A percentile compares a stretch with the other conserved stretches of the same genome.
phyloP scores from a whole-genome alignment of 2,797 vertebrate genomes.

The Labroides dimidiatus region DNA sequence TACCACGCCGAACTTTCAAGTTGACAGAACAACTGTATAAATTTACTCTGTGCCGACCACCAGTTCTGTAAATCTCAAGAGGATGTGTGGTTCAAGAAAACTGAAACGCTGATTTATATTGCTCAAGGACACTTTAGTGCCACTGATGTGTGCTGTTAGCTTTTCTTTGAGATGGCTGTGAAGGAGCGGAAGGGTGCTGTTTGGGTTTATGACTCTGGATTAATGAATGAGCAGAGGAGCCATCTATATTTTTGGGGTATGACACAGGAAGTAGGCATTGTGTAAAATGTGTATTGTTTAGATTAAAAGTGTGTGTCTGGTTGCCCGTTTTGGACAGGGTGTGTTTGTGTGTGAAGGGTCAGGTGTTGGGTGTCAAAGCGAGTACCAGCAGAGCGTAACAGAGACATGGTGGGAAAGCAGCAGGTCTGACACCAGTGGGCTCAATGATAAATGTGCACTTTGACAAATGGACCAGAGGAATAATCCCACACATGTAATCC shows the following conservation, averaged over 20 bases:
- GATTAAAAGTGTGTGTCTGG: not conserved
- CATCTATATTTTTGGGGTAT: not conserved
- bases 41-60: too few species aligned
- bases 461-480: slow-evolving; percentile 75
- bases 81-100: not conserved
- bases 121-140: slow-evolving; percentile 25
- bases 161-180: not conserved
- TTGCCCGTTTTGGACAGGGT: not conserved
- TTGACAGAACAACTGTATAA: too few species aligned
- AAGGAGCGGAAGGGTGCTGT: slow-evolving; percentile 24
- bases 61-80: not conserved
- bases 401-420: slow-evolving; percentile 68
- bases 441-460: slow-evolving; percentile 76
- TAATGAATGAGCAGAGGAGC: not conserved
- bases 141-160: slow-evolving; percentile 14
- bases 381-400: slow-evolving; percentile 70
- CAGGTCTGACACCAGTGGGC: slow-evolving; percentile 68
- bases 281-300: not conserved
- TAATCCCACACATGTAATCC: slow-evolving; percentile 56
- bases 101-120: not conserved
- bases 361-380: slow-evolving; percentile 65
- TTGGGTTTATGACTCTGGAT: slow-evolving; percentile 18
- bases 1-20: too few species aligned
- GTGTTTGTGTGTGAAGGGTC: slow-evolving; percentile 31
- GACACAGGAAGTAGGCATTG: not conserved